A percentile compares a stretch with the other conserved stretches of the same genome.
phyloP scores from a whole-genome alignment of 2,888 invertebrate genomes.

The Lycia hirtaria region DNA sequence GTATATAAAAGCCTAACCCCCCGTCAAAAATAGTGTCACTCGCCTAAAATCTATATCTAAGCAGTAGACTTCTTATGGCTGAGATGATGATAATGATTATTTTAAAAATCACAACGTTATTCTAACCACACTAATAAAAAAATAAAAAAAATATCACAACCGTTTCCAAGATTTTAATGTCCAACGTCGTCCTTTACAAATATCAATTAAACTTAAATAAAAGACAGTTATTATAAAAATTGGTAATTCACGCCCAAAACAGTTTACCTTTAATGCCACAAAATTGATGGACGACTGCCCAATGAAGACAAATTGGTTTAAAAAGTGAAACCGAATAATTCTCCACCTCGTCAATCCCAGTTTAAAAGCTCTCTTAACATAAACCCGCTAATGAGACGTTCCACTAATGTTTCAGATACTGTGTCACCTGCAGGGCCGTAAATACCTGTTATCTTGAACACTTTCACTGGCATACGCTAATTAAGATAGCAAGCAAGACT shows the following conservation, averaged over 20 bases:
- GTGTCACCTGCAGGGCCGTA: slow-evolving; percentile 51
- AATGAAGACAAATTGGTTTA: slow-evolving; percentile 22
- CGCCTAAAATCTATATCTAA: too few relatives aligned
- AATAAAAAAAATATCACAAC: too few relatives aligned
- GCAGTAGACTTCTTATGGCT: too few relatives aligned
- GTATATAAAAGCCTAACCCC: too few relatives aligned
- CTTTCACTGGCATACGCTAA: slow-evolving; percentile 64
- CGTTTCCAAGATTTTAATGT: too few relatives aligned
- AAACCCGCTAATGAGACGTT: slow-evolving; percentile 45
- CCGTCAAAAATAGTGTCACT: too few relatives aligned
- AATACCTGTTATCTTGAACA: slow-evolving; percentile 61
- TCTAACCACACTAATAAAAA: too few relatives aligned
- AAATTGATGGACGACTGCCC: slow-evolving; percentile 5
- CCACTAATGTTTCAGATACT: slow-evolving; percentile 51
- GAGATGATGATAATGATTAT: too few relatives aligned
- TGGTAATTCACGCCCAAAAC: too few relatives aligned
- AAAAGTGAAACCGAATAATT: slow-evolving; percentile 40
- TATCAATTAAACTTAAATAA: background rate
- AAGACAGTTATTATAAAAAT: too few relatives aligned
- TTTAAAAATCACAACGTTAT: too few relatives aligned
- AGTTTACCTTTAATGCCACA: background rate
- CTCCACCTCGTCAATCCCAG: slow-evolving; percentile 32
- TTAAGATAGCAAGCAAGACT: slow-evolving; percentile 56
- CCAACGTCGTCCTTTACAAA: too few relatives aligned
- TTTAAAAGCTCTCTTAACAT: slow-evolving; percentile 37